Evolutionary conservation across 1,140 invertebrate species (phyloP), one percentile per base, ranked within the genome.

Genomic region (Globodera rostochiensis): DNA sequence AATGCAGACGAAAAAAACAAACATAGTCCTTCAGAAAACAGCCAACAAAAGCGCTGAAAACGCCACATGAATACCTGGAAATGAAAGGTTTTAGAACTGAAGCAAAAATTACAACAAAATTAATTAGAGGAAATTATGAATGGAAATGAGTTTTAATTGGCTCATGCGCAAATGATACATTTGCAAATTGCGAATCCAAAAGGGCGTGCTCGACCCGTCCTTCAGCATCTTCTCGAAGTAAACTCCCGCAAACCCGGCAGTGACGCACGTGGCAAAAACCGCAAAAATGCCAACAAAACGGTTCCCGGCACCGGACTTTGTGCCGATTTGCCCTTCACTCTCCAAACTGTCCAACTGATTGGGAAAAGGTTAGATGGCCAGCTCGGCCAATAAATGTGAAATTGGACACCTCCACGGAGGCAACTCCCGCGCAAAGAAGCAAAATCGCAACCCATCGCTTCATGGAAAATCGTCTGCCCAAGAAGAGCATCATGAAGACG

Each of bases 221-320:
- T 89, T 89, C n/a, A 89, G 77, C 88, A 89, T 89, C 73, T 86
- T 90, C 77, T 89, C 88, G 73, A 89, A 89, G 74, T 89, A 89
- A 53, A 89, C 88, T 3, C 88, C 88, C 69, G 88, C 89, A 81
- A 89, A 89, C 53, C 88, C 89, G 53, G 88, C 89, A 19, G 86
- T 89, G 6, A 89, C 69, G 83, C 89, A 89, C 8, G 89, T 90
- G 1, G 79, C 81, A 13, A 89, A 80, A 8, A 89, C 87, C 6
- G 89, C 88, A 13, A 87, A 77, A 21, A 89, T 47, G 45, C 88
- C 88, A 19, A 88, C 47, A 8, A 88, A 67, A 19, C 84, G 80
- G 74, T 89, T 89, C 57, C 89, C 86, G 11, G 36, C 69, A 11
- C 25, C 49, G 8, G 71, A 60, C 3, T 64, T 15, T 77, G 47